Evolutionary conservation across 2,888 invertebrate genomes (phyloP).

Genomic region (Dermolepida albohirtum): DNA sequence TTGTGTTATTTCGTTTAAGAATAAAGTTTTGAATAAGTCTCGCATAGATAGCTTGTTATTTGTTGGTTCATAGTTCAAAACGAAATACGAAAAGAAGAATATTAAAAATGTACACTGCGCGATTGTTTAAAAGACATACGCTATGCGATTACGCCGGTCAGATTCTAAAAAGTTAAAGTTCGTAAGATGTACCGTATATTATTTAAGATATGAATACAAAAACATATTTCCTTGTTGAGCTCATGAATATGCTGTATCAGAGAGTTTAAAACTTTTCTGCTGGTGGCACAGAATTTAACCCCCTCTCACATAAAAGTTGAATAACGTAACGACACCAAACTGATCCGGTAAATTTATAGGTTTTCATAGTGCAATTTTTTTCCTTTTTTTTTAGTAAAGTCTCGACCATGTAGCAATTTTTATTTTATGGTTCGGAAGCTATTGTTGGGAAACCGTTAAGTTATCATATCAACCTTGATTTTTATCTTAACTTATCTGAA

Average conservation of each 20-base stretch:
- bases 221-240: conserved; percentile 45
- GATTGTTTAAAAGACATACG: conserved; percentile 6
- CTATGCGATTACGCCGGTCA: conserved; percentile 8
- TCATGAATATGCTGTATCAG: conserved; percentile 51
- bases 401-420: conserved; percentile 52
- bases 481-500: conserved; percentile 38
- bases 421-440: conserved; percentile 53
- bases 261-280: conserved; percentile 56
- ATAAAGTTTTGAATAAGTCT: too few relatives aligned
- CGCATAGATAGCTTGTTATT: too few relatives aligned
- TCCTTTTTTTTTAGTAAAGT: conserved; percentile 47
- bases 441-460: conserved; percentile 49
- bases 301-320: conserved; percentile 57
- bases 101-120: background rate
- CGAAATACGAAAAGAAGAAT: too few relatives aligned
- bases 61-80: too few relatives aligned
- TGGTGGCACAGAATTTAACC: conserved; percentile 56
- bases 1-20: too few relatives aligned
- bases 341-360: conserved; percentile 53
- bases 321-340: conserved; percentile 53
- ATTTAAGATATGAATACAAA: conserved; percentile 44
- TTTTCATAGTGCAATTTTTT: conserved; percentile 53
- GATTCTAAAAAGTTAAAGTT: conserved; percentile 21
- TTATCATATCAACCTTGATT: conserved; percentile 48
- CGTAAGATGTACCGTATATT: conserved; percentile 27